Evolutionary conservation across 2,888 invertebrate species (phyloP), one percentile per base, ranked within the genome.

Genomic region (Pseudolycoriella hygida): DNA sequence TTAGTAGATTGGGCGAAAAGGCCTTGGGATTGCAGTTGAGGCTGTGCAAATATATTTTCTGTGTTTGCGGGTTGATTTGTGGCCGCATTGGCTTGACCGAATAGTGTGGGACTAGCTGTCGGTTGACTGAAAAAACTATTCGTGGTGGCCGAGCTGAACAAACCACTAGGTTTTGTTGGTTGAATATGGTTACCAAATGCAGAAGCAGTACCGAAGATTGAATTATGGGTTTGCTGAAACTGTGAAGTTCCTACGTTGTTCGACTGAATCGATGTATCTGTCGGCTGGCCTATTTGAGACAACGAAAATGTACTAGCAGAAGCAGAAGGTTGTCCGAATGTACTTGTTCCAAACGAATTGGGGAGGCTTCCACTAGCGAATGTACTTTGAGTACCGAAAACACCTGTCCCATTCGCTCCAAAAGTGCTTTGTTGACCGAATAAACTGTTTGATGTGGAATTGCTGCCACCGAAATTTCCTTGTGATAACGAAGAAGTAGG

Each of bases 31-130:
- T 5, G 59, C 55, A 20, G 47, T 44, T 53, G 66, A 64, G 20
- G 65, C 64, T 44, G 57, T 62, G 49, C 64, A 46, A 53, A 53
- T 3, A 52, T 43, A 54, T 49, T 51, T 15, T 17, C 37, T 20
- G 18, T 46, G 43, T 31, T 49, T 48, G n/a, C 37, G 11, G 44
- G 6, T 43, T 47, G 47, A 47, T 63, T 64, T 3, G 20, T 31
- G 15, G 42, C 56, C 54, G 6, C 57, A 61, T 3, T 60, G 56
- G 47, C 67, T 68, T 46, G 68, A 49, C 8, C 66, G 64, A 25
- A 65, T 55, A 17, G 64, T 8, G 34, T 17, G 12, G 46, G 42
- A 10, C 50, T 51, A 8, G 50, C 51, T 20, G 52, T 48, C 18
- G 43, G 40, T 38, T 45, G 45, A 40, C 40, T 18, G 18, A 19